Percentiles rank a stretch among this genome's conserved stretches.
Conservation (phyloP, 2,888 invertebrate genomes). For the Drosophila leonis region DNA sequence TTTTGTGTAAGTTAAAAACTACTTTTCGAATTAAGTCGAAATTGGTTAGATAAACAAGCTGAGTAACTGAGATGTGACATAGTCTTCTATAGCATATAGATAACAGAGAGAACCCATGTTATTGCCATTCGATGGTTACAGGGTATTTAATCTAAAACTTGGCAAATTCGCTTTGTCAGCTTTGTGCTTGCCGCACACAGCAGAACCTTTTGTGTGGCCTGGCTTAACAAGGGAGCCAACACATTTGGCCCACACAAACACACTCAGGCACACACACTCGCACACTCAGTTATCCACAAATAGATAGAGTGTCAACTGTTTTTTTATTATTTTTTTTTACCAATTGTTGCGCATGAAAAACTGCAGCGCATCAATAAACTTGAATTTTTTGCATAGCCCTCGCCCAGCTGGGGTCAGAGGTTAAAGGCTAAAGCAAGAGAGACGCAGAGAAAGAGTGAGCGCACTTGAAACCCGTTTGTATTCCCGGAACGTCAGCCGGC, state of each 20-base stretch:
- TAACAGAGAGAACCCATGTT: not conserved
- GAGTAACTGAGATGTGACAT: not conserved
- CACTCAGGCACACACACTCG: conserved; percentile 1
- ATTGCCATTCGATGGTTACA: conserved; percentile 10
- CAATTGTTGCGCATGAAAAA: conserved; percentile 61
- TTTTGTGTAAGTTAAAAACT: too few species aligned
- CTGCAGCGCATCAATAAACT: conserved; percentile 55
- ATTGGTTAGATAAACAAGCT: not conserved
- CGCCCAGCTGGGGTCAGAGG: not conserved
- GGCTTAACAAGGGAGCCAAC: conserved; percentile 32
- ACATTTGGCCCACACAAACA: conserved; percentile 4
- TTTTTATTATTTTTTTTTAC: conserved; percentile 8
- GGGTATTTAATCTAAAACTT: conserved; percentile 45
- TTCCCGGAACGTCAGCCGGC: conserved; percentile 51
- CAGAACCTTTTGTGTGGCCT: conserved; percentile 46
- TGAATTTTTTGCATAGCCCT: conserved; percentile 34
- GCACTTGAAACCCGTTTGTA: conserved; percentile 17
- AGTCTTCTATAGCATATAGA: not conserved
- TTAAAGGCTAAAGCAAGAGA: not conserved
- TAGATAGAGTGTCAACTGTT: conserved; percentile 19
- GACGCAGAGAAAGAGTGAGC: not conserved
- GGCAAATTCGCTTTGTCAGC: conserved; percentile 60
- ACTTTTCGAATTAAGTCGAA: not conserved
- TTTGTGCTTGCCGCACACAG: conserved; percentile 34
- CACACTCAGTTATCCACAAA: not conserved